Conservation (phyloP, 1,140 invertebrate species). For the Cotesia vestalis region DNA sequence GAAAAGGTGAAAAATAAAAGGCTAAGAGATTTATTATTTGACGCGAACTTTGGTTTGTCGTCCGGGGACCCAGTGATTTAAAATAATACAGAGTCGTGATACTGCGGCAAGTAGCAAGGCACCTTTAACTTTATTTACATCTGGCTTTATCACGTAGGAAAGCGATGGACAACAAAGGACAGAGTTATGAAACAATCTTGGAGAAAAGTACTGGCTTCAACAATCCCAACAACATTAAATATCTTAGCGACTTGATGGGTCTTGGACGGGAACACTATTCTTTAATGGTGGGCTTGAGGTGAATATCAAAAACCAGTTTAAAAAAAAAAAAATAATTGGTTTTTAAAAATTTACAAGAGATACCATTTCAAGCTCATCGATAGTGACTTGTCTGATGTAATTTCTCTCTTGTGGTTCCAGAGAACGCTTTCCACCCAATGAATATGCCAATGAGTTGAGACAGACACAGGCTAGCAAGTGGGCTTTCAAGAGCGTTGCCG, state of each 20-base stretch:
- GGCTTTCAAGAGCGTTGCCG: conserved; percentile 90
- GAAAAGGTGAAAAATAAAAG: too few species aligned
- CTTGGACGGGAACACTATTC: conserved; percentile 77
- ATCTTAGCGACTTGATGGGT: conserved; percentile 77
- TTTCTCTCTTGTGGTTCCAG: conserved; percentile 62
- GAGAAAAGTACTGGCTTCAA: conserved; percentile 86
- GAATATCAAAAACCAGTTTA: conserved; percentile 48
- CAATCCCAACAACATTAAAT: conserved; percentile 88
- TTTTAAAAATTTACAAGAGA: conserved; percentile 17
- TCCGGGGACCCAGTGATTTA: neutral
- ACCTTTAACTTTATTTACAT: conserved; percentile 42
- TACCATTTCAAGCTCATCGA: conserved; percentile 35
- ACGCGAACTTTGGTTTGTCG: conserved; percentile 11
- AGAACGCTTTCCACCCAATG: conserved; percentile 78
- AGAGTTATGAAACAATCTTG: conserved; percentile 84
- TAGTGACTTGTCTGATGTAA: conserved; percentile 38
- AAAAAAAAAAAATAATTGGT: conserved; percentile 7
- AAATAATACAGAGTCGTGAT: neutral
- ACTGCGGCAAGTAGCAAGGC: conserved; percentile 4
- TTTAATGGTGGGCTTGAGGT: conserved; percentile 80
- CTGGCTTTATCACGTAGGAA: conserved; percentile 71
- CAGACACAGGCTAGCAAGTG: conserved; percentile 90
- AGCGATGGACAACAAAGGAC: conserved; percentile 80
- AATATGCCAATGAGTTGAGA: conserved; percentile 84
- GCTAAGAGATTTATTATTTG: neutral